These are phyloP conservation scores for Brachionus rubens DNA, from an alignment of 1,140 invertebrate genomes.

Conservation along the genomic window DNA sequence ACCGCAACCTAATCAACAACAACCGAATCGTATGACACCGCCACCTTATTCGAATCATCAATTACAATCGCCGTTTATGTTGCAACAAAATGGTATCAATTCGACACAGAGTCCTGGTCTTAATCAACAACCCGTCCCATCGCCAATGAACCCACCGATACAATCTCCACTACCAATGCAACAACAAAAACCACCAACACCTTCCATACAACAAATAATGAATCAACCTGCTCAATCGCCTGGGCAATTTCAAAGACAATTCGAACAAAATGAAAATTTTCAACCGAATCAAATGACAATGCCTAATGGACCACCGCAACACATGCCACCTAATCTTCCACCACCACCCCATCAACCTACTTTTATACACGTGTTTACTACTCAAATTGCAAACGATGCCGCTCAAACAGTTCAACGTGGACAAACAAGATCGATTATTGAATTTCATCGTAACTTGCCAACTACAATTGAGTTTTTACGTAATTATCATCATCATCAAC, in stretches of 20 bases:
- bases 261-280: too few relatives aligned
- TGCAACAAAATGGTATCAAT: not conserved
- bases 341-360: conserved; percentile 72
- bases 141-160: not conserved
- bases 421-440: conserved; percentile 84
- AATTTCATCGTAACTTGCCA: conserved; percentile 89
- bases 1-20: not conserved
- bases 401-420: conserved; percentile 84
- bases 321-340: not conserved
- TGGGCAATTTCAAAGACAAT: not conserved
- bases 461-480: conserved; percentile 90
- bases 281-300: not conserved
- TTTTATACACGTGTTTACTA: conserved; percentile 90
- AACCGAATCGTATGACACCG: not conserved
- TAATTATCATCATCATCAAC: conserved; percentile 61
- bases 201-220: not conserved
- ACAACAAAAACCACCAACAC: not conserved
- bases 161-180: not conserved
- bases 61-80: not conserved
- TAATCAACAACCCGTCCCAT: not conserved
- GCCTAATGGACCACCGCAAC: not conserved
- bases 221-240: not conserved
- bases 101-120: not conserved
- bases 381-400: conserved; percentile 84
- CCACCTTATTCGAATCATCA: conserved; percentile 5